Evolutionary conservation across 2,888 invertebrate genomes (phyloP).

Genomic region (Dolomedes plantarius): DNA sequence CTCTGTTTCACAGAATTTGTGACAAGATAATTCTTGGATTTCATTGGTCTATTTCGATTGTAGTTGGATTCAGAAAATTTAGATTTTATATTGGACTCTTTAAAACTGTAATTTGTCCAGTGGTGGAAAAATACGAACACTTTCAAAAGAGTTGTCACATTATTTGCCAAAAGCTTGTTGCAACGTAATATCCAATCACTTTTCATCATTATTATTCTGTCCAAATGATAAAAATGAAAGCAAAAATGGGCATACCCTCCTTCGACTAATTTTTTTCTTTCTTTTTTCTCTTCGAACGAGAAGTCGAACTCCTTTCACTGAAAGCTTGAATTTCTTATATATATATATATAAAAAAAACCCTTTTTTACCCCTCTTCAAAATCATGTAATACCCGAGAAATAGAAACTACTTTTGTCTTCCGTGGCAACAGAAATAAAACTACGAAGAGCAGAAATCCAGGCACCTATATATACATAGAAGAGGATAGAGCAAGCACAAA

Average conservation of each 20-base stretch:
- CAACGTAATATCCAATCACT: neutral
- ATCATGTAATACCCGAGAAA: constrained; percentile 31
- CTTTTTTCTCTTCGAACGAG: neutral
- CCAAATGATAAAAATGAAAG: no score
- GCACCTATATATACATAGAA: neutral
- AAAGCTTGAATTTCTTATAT: constrained; percentile 8
- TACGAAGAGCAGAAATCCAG: neutral
- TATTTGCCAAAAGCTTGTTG: neutral
- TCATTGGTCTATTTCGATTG: no score
- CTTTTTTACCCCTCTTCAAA: constrained; percentile 10
- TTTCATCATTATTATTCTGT: neutral
- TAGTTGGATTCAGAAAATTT: no score
- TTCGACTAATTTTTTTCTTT: neutral
- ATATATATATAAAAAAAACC: neutral
- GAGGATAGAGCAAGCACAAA: neutral
- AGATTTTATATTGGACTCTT: no score
- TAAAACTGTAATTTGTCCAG: no score
- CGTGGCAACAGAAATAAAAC: constrained; percentile 2
- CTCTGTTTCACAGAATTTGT: no score
- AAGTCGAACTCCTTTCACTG: neutral
- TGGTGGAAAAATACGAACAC: no score
- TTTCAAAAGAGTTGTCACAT: neutral
- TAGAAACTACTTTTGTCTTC: constrained; percentile 23
- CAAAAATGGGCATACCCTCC: neutral
- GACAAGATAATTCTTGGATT: no score